Evolutionary conservation across 2,888 invertebrate genomes (phyloP).

Genomic region (Alitta virens): DNA sequence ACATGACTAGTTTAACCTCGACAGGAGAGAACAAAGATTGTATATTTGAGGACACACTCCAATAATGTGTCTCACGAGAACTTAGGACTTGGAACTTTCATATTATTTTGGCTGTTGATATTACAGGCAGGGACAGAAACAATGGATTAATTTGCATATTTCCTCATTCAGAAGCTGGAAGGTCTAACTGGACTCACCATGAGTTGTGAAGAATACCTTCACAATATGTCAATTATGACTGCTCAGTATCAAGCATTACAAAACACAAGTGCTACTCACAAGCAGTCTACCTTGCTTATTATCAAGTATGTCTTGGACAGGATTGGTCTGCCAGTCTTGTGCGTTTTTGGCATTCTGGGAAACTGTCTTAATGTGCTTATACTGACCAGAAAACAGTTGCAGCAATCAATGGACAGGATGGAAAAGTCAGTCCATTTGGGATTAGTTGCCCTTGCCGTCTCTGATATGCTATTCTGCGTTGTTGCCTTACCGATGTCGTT

Average conservation of each 20-base stretch:
- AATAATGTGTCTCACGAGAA: too few relatives aligned
- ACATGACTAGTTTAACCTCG: too few relatives aligned
- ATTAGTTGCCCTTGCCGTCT: conserved; percentile 73
- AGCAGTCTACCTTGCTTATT: neutral
- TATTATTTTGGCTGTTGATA: too few relatives aligned
- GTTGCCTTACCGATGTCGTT: conserved; percentile 63
- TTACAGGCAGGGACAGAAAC: too few relatives aligned
- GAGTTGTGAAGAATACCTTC: conserved; percentile 16
- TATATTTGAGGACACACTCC: too few relatives aligned
- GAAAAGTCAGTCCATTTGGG: conserved; percentile 76
- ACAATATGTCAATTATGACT: conserved; percentile 8
- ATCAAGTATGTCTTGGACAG: conserved; percentile 18
- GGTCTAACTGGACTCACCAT: neutral
- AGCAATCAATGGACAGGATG: conserved; percentile 65
- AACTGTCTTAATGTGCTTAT: conserved; percentile 77
- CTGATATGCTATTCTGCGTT: conserved; percentile 65
- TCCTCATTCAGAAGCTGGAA: neutral
- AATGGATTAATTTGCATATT: neutral
- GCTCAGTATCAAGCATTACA: too few relatives aligned
- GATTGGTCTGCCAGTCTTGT: conserved; percentile 69
- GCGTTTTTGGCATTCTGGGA: conserved; percentile 72
- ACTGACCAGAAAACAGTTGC: conserved; percentile 63
- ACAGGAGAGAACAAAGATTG: too few relatives aligned
- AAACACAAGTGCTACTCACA: neutral
- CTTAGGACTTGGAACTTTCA: too few relatives aligned